Conservation (phyloP, 2,888 invertebrate species). For the Habrosyne pyritoides region DNA sequence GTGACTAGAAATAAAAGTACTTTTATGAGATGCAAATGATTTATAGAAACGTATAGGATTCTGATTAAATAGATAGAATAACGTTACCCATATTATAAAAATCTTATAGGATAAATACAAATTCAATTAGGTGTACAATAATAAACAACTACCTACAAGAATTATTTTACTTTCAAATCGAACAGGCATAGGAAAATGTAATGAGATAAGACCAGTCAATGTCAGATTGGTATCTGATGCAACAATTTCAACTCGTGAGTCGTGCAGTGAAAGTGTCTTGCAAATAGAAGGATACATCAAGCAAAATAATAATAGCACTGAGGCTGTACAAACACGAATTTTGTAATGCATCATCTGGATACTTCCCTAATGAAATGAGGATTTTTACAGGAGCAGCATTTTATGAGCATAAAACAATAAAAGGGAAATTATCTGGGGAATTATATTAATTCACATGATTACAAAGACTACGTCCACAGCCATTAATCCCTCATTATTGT, state of each 20-base stretch:
- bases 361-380: not conserved
- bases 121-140: not conserved
- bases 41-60: too few relatives aligned
- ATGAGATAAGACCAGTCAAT: constrained; percentile 2
- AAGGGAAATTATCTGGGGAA: too few relatives aligned
- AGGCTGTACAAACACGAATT: not conserved
- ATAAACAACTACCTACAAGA: not conserved
- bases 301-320: not conserved
- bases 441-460: too few relatives aligned
- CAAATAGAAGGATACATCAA: not conserved
- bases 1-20: too few relatives aligned
- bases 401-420: too few relatives aligned
- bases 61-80: too few relatives aligned
- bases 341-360: not conserved
- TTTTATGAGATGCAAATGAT: too few relatives aligned
- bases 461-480: too few relatives aligned
- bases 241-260: constrained; percentile 3
- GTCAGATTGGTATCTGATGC: constrained; percentile 2
- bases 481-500: not conserved
- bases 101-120: too few relatives aligned
- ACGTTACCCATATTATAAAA: not conserved
- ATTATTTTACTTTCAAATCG: not conserved
- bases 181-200: not conserved
- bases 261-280: constrained; percentile 4
- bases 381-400: not conserved